A percentile compares a stretch with the other conserved stretches of the same genome.
Conservation (phyloP, 1,140 invertebrate species). For the Coenobita brevimanus region DNA sequence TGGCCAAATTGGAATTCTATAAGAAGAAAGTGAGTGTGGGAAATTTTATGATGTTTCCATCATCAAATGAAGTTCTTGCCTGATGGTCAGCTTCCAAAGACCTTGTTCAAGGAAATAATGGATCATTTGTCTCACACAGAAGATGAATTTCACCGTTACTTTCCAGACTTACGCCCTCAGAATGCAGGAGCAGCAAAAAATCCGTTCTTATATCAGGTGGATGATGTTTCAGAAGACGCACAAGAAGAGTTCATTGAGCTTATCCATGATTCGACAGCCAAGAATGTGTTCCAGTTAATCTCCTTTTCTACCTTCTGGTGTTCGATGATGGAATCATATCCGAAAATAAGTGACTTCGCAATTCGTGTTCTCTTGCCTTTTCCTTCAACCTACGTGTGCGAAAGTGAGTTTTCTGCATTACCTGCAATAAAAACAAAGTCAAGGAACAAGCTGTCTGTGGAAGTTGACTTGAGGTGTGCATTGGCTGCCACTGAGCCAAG, state of each 20-base stretch:
- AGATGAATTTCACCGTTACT: conserved; percentile 40
- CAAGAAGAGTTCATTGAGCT: no score
- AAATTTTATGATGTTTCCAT: conserved; percentile 41
- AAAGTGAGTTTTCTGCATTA: no score
- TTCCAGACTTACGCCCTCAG: conserved; percentile 10
- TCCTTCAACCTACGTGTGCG: conserved; percentile 38
- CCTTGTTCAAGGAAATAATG: conserved; percentile 29
- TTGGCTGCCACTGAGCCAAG: no score
- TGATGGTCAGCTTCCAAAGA: conserved; percentile 34
- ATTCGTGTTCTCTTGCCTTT: conserved; percentile 42
- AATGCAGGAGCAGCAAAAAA: conserved; percentile 13
- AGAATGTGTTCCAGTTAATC: no score
- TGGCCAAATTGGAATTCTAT: conserved; percentile 33
- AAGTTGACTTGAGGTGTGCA: no score
- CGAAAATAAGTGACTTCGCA: conserved; percentile 1
- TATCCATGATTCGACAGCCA: no score
- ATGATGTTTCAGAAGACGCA: no score
- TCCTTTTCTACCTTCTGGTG: no score
- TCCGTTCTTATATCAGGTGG: not conserved
- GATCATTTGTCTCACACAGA: conserved; percentile 31
- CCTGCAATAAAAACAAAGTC: no score
- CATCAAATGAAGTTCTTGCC: conserved; percentile 5
- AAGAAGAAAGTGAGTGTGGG: conserved; percentile 40
- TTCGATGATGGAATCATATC: no score
- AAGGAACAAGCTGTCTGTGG: no score